Conservation (phyloP, 2,113 vertebrate genomes). For the Channa argus region DNA sequence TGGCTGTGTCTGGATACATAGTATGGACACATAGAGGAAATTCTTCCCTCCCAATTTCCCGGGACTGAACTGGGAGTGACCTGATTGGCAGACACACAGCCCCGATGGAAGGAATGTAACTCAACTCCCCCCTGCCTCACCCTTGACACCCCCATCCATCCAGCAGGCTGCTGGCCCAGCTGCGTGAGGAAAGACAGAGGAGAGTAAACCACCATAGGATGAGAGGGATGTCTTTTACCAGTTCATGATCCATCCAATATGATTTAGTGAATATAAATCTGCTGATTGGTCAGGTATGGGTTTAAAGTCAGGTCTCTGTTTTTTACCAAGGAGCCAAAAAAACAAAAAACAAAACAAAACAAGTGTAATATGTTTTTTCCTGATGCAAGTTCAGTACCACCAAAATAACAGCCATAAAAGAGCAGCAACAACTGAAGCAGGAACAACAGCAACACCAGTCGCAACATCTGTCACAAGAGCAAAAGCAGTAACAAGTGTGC, state of each 20-base stretch:
- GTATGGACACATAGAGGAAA: constrained; percentile 74
- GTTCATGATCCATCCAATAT: background rate
- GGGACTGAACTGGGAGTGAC: constrained; percentile 88
- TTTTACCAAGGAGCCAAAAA: background rate
- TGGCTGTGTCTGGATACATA: constrained; percentile 42
- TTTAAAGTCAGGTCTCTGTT: background rate
- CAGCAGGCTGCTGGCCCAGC: constrained; percentile 67
- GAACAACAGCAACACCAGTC: background rate
- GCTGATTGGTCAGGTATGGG: background rate
- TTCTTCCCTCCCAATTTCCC: constrained; percentile 80
- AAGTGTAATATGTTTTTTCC: too few species aligned
- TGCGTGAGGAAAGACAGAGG: constrained; percentile 38
- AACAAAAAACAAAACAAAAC: too few species aligned
- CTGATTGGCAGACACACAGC: constrained; percentile 78
- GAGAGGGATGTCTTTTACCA: constrained; percentile 30
- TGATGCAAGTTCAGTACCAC: background rate
- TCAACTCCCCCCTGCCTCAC: constrained; percentile 73
- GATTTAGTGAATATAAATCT: background rate
- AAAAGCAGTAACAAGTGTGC: background rate
- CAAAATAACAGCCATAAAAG: constrained; percentile 1
- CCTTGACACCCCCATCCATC: constrained; percentile 53
- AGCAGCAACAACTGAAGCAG: background rate
- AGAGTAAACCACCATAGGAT: background rate
- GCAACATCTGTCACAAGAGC: background rate
- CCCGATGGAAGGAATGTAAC: constrained; percentile 84